These are phyloP conservation scores for Lasiurus borealis DNA, from an alignment of 2,113 vertebrate genomes.

Conservation along the genomic window DNA sequence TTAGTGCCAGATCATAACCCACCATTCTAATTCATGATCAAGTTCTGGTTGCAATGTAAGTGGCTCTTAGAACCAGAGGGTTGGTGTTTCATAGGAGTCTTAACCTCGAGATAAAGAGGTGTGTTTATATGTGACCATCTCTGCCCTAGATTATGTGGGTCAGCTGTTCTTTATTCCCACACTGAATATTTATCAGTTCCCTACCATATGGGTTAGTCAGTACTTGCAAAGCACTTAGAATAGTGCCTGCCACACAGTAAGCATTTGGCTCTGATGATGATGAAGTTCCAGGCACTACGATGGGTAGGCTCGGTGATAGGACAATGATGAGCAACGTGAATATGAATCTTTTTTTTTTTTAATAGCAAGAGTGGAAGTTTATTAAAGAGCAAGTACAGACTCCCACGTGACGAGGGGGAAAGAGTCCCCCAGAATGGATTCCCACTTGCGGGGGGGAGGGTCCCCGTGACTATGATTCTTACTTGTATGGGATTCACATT, in stretches of 20 bases:
- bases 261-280: not conserved
- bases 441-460: no score
- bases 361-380: no score
- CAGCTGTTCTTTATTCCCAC: not conserved
- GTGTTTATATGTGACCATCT: not conserved
- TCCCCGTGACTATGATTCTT: not conserved
- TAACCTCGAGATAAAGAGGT: not conserved
- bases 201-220: not conserved
- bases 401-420: no score
- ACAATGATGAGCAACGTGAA: not conserved
- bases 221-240: not conserved
- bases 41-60: not conserved
- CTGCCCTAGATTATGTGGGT: not conserved
- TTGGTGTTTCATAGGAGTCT: not conserved
- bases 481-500: not conserved
- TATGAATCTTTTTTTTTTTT: not conserved
- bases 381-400: no score
- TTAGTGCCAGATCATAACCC: not conserved
- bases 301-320: not conserved
- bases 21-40: not conserved
- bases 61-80: constrained; percentile 21
- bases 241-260: not conserved
- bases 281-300: not conserved
- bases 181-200: constrained; percentile 4
- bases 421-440: no score